Evolutionary conservation across 2,888 invertebrate species (phyloP).

Genomic region (Diachrysia chrysitis): DNA sequence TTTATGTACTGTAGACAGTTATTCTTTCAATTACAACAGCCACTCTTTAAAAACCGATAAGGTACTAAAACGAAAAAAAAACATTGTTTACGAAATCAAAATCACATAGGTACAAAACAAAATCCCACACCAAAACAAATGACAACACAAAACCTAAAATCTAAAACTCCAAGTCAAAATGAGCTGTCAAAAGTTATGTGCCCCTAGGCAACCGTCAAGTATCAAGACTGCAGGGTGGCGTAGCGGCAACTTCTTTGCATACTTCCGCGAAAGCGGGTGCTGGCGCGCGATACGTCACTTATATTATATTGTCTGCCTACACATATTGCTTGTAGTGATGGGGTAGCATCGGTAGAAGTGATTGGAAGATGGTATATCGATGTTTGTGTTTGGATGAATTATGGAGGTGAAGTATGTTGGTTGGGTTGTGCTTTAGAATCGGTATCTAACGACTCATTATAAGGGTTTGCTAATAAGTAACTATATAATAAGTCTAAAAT

Average conservation of each 20-base stretch:
- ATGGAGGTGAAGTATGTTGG: not conserved
- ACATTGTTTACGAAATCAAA: conserved; percentile 14
- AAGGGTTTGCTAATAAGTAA: too few species aligned
- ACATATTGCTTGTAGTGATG: conserved; percentile 83
- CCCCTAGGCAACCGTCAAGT: conserved; percentile 70
- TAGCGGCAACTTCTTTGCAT: conserved; percentile 87
- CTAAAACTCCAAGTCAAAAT: conserved; percentile 61
- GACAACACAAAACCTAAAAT: conserved; percentile 53
- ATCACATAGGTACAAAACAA: conserved; percentile 41
- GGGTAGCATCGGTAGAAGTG: conserved; percentile 65
- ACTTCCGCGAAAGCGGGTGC: conserved; percentile 86
- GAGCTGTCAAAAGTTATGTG: conserved; percentile 70
- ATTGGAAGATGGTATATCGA: not conserved
- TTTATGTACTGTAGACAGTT: too few species aligned
- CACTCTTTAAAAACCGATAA: too few species aligned
- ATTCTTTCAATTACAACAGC: too few species aligned
- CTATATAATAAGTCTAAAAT: too few species aligned
- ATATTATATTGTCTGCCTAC: conserved; percentile 86
- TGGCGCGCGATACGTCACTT: conserved; percentile 88
- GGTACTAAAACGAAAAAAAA: not conserved
- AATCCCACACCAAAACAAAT: conserved; percentile 46
- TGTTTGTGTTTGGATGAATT: conserved; percentile 10
- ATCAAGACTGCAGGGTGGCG: conserved; percentile 76
- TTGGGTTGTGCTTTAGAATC: too few species aligned
- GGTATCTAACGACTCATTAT: too few species aligned